Evolutionary conservation across 2,797 vertebrate genomes (phyloP).

Genomic region (Spea hammondii): DNA sequence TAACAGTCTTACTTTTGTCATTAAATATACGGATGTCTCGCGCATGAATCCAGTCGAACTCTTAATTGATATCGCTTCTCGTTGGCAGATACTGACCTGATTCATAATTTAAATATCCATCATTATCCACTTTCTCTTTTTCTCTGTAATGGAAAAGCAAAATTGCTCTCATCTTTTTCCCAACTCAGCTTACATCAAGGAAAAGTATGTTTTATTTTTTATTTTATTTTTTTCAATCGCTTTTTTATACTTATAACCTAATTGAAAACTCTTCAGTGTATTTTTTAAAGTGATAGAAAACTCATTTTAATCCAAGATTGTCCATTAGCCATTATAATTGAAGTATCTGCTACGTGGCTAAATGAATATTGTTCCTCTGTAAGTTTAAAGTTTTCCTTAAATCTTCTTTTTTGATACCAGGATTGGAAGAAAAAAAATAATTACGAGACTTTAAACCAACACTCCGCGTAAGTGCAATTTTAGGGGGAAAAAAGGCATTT

Average conservation of each 20-base stretch:
- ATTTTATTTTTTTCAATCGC: conserved; percentile 53
- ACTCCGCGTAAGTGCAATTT: conserved; percentile 56
- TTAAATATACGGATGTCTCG: conserved; percentile 81
- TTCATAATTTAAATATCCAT: conserved; percentile 82
- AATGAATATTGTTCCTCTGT: conserved; percentile 73
- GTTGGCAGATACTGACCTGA: conserved; percentile 78
- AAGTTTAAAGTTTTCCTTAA: conserved; percentile 60
- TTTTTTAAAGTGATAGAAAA: conserved; percentile 75
- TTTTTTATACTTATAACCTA: conserved; percentile 72
- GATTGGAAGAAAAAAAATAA: conserved; percentile 28
- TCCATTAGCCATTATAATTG: conserved; percentile 79
- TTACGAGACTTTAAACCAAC: conserved; percentile 45
- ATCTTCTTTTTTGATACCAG: conserved; percentile 64
- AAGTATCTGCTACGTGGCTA: conserved; percentile 67
- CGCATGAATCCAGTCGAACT: conserved; percentile 71
- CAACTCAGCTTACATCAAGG: conserved; percentile 76
- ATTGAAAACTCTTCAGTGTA: conserved; percentile 81
- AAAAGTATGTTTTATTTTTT: conserved; percentile 63
- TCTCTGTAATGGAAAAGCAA: conserved; percentile 72
- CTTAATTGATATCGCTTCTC: conserved; percentile 82
- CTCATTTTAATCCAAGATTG: conserved; percentile 77
- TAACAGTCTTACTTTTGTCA: conserved; percentile 80
- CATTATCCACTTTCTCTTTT: conserved; percentile 71
- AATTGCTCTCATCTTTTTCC: conserved; percentile 75
- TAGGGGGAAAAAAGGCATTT: conserved; percentile 56